phyloP scores from a whole-genome alignment of 2,113 vertebrate species.

The Syngnathus typhle region DNA sequence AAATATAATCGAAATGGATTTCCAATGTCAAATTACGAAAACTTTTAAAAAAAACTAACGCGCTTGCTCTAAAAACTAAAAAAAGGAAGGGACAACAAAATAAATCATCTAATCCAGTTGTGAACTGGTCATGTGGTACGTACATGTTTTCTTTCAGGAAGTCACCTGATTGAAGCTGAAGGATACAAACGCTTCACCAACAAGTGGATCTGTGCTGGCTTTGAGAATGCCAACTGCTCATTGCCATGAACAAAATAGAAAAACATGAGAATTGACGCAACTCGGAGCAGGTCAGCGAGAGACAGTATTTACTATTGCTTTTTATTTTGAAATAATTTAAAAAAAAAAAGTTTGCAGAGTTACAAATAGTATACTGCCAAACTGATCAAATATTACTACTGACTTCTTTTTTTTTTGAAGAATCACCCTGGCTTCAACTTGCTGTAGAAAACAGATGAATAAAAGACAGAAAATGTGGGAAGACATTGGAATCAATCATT shows the following conservation, averaged over 20 bases:
- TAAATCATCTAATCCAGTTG: no score
- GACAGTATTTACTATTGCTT: neutral
- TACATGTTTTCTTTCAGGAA: slow-evolving; percentile 29
- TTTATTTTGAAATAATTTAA: no score
- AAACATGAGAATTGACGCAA: neutral
- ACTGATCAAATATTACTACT: no score
- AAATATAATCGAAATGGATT: no score
- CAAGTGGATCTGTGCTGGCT: slow-evolving; percentile 56
- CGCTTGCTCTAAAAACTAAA: no score
- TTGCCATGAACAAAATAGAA: neutral
- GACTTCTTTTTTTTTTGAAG: no score
- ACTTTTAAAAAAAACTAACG: no score
- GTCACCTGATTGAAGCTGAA: slow-evolving; percentile 28
- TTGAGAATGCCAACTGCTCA: slow-evolving; percentile 39
- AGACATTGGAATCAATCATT: neutral
- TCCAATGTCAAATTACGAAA: neutral
- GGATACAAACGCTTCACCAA: slow-evolving; percentile 59
- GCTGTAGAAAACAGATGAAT: no score
- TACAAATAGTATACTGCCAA: neutral
- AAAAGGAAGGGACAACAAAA: no score
- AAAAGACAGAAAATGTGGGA: neutral
- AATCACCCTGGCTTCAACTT: no score
- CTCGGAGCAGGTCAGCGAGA: neutral
- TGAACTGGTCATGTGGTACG: no score
- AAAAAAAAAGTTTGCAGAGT: neutral